Evolutionary conservation across 2,797 vertebrate species (phyloP).

Genomic region (Petrocephalus schoutedeni): DNA sequence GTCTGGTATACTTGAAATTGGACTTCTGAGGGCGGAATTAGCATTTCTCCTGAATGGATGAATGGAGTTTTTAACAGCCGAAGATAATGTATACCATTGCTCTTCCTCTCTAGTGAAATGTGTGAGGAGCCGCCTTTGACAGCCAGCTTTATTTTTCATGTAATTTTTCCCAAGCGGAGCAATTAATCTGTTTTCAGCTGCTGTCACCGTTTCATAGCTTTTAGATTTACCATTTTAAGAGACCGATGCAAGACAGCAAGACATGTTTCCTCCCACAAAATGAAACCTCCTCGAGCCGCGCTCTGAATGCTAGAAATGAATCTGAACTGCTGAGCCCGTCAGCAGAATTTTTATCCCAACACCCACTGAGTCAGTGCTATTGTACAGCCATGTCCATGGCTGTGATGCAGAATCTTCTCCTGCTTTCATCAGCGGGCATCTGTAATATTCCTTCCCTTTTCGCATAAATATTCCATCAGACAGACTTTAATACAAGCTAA

Average conservation of each 20-base stretch:
- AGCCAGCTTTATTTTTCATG: conserved; percentile 18
- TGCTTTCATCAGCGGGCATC: conserved; percentile 2
- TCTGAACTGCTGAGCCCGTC: neutral
- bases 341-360: neutral
- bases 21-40: neutral
- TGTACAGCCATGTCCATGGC: neutral
- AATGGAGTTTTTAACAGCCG: neutral
- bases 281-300: neutral
- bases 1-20: neutral
- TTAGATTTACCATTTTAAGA: conserved; percentile 27
- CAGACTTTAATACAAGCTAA: conserved; percentile 18
- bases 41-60: conserved; percentile 8
- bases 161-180: conserved; percentile 19
- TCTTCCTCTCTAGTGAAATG: conserved; percentile 14
- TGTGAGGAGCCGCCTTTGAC: neutral
- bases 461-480: conserved; percentile 9
- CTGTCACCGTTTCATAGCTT: conserved; percentile 24
- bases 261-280: neutral
- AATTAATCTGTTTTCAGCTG: conserved; percentile 29
- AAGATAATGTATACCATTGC: neutral
- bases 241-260: conserved; percentile 2
- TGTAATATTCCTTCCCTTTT: neutral
- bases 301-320: neutral
- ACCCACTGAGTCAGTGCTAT: neutral
- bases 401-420: conserved; percentile 13